phyloP scores from a whole-genome alignment of 2,113 vertebrate genomes.

The Platysteira castanea region DNA sequence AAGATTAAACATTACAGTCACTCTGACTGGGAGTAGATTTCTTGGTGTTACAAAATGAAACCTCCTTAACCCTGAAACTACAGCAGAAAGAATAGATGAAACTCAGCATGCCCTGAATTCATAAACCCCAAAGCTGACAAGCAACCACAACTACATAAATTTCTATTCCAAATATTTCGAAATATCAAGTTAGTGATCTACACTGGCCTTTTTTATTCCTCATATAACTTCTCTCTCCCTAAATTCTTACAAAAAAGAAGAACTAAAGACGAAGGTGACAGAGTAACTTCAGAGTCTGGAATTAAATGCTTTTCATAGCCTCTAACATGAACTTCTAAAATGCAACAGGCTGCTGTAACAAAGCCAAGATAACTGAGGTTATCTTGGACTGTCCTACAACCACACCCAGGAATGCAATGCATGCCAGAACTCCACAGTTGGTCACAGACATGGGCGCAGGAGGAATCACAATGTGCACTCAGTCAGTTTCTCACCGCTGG shows the following conservation, averaged over 20 bases:
- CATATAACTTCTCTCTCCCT: background rate
- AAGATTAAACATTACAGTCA: background rate
- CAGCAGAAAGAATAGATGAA: background rate
- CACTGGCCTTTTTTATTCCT: background rate
- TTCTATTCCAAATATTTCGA: background rate
- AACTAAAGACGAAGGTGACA: background rate
- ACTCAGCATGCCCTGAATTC: background rate
- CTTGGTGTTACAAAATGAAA: background rate
- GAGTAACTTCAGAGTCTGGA: background rate
- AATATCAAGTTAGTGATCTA: background rate
- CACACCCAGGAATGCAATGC: conserved; percentile 14
- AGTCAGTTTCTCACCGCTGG: background rate
- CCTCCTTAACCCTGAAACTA: background rate
- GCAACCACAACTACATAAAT: background rate
- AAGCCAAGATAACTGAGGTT: conserved; percentile 6
- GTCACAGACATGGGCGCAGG: background rate
- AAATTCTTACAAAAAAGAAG: background rate
- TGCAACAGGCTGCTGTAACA: background rate
- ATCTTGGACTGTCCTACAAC: conserved; percentile 18
- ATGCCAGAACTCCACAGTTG: conserved; percentile 25
- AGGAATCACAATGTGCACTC: background rate
- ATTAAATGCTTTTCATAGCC: background rate
- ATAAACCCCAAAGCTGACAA: background rate
- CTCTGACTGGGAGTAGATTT: background rate
- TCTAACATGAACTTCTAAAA: background rate